Conservation (phyloP, 1,140 invertebrate genomes). For the Drosophila albomicans region DNA sequence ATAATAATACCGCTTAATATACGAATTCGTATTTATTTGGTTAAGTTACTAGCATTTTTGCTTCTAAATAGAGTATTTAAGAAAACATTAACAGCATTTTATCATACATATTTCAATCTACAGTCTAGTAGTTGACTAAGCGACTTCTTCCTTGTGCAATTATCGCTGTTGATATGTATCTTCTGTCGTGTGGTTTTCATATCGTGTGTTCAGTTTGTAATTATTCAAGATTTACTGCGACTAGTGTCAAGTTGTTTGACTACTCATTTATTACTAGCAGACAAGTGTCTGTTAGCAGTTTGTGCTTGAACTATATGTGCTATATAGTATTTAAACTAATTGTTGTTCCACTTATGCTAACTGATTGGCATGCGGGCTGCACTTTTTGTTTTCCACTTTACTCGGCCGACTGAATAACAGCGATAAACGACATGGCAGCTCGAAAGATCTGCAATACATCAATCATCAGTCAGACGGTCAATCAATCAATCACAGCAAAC, state of each 20-base stretch:
- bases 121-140: background rate
- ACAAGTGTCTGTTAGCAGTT: background rate
- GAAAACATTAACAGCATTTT: background rate
- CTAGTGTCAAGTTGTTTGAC: slow-evolving; percentile 3
- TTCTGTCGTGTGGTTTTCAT: background rate
- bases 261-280: background rate
- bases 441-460: slow-evolving; percentile 55
- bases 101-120: background rate
- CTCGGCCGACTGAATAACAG: slow-evolving; percentile 67
- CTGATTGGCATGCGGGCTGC: slow-evolving; percentile 9
- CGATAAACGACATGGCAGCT: slow-evolving; percentile 63
- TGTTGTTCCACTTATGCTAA: slow-evolving; percentile 7
- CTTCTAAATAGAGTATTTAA: background rate
- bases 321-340: slow-evolving; percentile 13
- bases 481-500: background rate
- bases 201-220: slow-evolving; percentile 3
- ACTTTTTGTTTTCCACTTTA: slow-evolving; percentile 3
- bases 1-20: too few species aligned
- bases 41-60: too few species aligned
- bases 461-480: background rate
- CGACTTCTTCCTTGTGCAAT: background rate
- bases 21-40: too few species aligned
- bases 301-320: background rate
- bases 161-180: background rate
- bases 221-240: slow-evolving; percentile 2